Evolutionary conservation across 2,113 vertebrate species (phyloP), one percentile per base, ranked within the genome.

Genomic region (Meriones unguiculatus): DNA sequence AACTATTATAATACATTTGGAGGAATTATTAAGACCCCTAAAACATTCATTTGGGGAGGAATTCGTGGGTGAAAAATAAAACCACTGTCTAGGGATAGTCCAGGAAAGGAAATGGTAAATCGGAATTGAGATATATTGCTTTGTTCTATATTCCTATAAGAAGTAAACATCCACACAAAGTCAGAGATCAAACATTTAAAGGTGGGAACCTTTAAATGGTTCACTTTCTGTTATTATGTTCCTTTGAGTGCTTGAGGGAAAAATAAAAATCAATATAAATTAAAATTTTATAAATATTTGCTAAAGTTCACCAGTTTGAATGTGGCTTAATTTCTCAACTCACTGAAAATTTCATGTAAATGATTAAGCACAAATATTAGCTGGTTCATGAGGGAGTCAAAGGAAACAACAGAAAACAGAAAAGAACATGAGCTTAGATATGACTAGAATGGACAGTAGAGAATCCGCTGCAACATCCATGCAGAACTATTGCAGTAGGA

Each of bases 251-350:
- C 67, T 95, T 96, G 38, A 95, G 46, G 64, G 78, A 35, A 90
- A 87, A 94, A 92, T 87, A 87, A 57, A 80, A 93, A 93, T 89
- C 91, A 89, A 82, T 89, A 28, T 89, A 87, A 96, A 95, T 95
- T 93, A 69, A 82, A 69, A 81, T 91, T 96, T 72, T 52, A n/a
- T 65, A 91, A 92, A 93, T 89, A 50, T 90, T 97, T 91, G 62
- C 77, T 87, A 59, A 96, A 92, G 59, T 96, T 96, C 85, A 89
- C 64, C 75, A 70, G 86, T 86, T 75, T 76, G 76, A 87, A 89
- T 52, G 46, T 89, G 65, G 30, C 85, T 97, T 92, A 90, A 95
- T 84, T 96, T 85, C 81, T 30, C 18, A 70, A 38, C 10, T 87
- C 30, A 32, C 32, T 41, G 30, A 84, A 76, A 92, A 57, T 89